Evolutionary conservation across 2,888 invertebrate species (phyloP), one percentile per base, ranked within the genome.

Genomic region (Melikaiella ostensackeni): DNA sequence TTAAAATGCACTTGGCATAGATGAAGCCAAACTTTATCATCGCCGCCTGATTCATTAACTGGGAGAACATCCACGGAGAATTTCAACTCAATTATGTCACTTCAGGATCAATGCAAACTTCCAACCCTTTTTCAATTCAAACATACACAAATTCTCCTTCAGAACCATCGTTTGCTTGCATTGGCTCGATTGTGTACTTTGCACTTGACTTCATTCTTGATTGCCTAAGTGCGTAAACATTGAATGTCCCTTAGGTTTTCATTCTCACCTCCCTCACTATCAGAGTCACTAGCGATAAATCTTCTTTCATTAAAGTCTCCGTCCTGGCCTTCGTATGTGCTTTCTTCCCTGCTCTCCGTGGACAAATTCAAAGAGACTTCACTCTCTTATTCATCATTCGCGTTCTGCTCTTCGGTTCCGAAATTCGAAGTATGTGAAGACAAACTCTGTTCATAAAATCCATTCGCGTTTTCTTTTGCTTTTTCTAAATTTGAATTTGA

Each of bases 11-110:
- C 33, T 33, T 7, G 33, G 33, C 33, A 33, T 33, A 33, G 33
- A 33, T 7, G 33, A 7, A 6, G 33, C 33, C 7, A 33, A 33
- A 33, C 57, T 63, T 82, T 19, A 46, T 46, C 78, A 9, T 61
- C 62, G 35, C 35, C 42, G n/a, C 76, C 64, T 11, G 80, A 81
- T 13, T 66, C 75, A 42, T 57, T 77, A 46, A 82, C 33, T 24
- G 79, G 76, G 50, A 79, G 35, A n/a, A 80, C 80, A 73, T 83
- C 82, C 30, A 82, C 74, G 64, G 81, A 79, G 5, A 83, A n/a
- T 70, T 81, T 77, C 13, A 84, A 74, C 55, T 77, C 1, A n/a
- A 78, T 77, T 42, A 9, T 19, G 3, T 78, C 74, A 21, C 59
- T 57, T 35, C 46, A 13, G 59, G 11, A 77, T 82, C 82, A 4